A percentile compares a stretch with the other conserved stretches of the same genome.
These are phyloP conservation scores for Vireo griseus DNA, from an alignment of 2,797 vertebrate genomes.

Conservation along the genomic window DNA sequence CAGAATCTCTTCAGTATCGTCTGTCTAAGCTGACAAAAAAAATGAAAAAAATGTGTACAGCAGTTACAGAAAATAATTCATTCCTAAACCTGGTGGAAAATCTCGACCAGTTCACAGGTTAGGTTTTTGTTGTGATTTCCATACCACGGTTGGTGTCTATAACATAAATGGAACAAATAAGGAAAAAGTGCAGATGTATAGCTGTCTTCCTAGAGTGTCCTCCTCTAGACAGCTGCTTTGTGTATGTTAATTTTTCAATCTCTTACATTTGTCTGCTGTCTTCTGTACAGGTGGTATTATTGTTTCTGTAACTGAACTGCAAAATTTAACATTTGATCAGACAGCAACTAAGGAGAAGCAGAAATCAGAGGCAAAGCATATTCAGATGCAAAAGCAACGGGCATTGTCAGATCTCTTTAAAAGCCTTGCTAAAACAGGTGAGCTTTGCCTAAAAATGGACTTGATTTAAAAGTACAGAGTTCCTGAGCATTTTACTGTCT, in stretches of 20 bases:
- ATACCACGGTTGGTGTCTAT: neutral
- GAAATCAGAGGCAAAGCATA: constrained; percentile 89
- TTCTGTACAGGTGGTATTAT: constrained; percentile 81
- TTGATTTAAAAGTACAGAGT: neutral
- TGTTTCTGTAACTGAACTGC: constrained; percentile 81
- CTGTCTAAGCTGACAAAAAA: constrained; percentile 83
- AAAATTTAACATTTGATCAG: constrained; percentile 80
- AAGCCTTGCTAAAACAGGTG: constrained; percentile 88
- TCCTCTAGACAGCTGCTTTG: neutral
- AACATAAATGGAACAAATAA: neutral
- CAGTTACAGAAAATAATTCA: constrained; percentile 78
- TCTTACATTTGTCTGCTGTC: neutral
- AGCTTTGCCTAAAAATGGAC: neutral
- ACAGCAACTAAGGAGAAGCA: constrained; percentile 88
- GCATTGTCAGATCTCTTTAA: constrained; percentile 94
- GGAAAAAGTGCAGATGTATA: neutral
- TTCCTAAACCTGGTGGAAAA: constrained; percentile 83
- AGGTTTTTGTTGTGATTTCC: neutral
- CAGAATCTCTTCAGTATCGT: constrained; percentile 79
- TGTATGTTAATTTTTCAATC: neutral
- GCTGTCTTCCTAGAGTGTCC: neutral
- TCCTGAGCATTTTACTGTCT: neutral
- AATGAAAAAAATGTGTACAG: constrained; percentile 88
- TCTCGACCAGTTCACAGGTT: constrained; percentile 90
- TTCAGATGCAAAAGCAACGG: constrained; percentile 93